Base-by-base conservation (phyloP, 2,797 vertebrate genomes). In the Phoxinus dragarum region DNA sequence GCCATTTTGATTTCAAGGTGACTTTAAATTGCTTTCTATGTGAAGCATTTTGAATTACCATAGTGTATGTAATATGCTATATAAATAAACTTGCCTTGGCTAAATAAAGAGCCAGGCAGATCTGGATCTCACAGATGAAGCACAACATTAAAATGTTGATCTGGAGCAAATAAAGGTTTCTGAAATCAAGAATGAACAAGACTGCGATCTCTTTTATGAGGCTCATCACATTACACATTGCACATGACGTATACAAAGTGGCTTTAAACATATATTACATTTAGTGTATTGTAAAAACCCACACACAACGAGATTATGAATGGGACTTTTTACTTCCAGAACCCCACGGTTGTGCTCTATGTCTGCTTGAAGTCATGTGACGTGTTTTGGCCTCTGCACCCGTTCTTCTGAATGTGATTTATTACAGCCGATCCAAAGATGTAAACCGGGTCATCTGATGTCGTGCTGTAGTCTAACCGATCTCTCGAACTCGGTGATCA, bases 401-500 rank as follows among this genome's bases (percentile, higher is more conserved):
- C 5, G 27, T 72, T 49, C 6, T 6, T 21, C 74, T 27, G 16
- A 38, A n/a, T 73, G 10, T 59, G 42, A 59, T 38, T 80, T 76
- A 16, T 34, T 34, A 56, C 36, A 16, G 7, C 14, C 12, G 52
- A 21, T 54, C 78, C 31, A 69, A 21, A 78, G 66, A 54, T 44
- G 73, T 56, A 47, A 61, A 21, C 4, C 1, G 3, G 27, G 67
- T 79, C 49, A 66, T 64, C 8, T 59, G 40, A 81, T 38, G 44
- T 71, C 73, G 9, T 56, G 7, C 54, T 76, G 40, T 59, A 47
- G 85, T 52, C n/a, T 34, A 66, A 75, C 49, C 8, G 72, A 73
- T 73, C 36, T 78, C 5, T 14, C 56, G 54, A 49, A 59, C 31
- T 34, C 44, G 56, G 38, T 82, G 76, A 90, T 88, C 84, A 0